Percentiles rank a stretch among this genome's conserved stretches.
These are phyloP conservation scores for Alosa alosa DNA, from an alignment of 2,113 vertebrate genomes.

Conservation along the genomic window DNA sequence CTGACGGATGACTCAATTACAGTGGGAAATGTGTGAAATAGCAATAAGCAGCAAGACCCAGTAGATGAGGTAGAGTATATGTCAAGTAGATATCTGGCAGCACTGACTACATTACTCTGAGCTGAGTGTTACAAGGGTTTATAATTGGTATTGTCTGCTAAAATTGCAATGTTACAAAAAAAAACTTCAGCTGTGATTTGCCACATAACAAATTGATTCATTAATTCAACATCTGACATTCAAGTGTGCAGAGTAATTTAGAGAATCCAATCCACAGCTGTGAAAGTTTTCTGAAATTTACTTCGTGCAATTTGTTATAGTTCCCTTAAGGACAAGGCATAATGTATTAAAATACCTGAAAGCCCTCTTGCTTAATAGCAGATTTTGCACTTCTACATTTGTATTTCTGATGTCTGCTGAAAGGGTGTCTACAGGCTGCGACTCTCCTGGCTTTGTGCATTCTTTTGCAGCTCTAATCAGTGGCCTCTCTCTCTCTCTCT, in stretches of 20 bases:
- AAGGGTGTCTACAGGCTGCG: not conserved
- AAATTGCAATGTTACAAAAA: not conserved
- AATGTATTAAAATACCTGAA: not conserved
- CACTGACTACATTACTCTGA: not conserved
- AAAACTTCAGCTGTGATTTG: not conserved
- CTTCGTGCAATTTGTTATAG: not conserved
- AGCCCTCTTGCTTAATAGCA: not conserved
- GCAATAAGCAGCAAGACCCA: not conserved
- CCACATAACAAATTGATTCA: not conserved
- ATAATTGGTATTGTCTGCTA: not conserved
- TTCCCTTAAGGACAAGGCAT: not conserved
- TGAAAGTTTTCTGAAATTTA: not conserved
- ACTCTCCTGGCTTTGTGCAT: not conserved
- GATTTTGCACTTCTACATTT: not conserved
- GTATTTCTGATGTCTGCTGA: not conserved
- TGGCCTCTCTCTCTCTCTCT: not conserved
- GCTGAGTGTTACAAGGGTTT: not conserved
- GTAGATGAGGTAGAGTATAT: not conserved
- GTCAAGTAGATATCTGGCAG: not conserved
- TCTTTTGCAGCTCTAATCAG: not conserved
- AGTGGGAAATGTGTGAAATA: not conserved
- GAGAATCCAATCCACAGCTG: not conserved
- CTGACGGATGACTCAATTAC: constrained; percentile 11
- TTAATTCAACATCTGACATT: not conserved
- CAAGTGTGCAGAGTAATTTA: not conserved